A percentile compares a stretch with the other conserved stretches of the same genome.
These are phyloP conservation scores for Drosophila pseudotakahashii DNA, from an alignment of 2,888 invertebrate species.

Conservation along the genomic window DNA sequence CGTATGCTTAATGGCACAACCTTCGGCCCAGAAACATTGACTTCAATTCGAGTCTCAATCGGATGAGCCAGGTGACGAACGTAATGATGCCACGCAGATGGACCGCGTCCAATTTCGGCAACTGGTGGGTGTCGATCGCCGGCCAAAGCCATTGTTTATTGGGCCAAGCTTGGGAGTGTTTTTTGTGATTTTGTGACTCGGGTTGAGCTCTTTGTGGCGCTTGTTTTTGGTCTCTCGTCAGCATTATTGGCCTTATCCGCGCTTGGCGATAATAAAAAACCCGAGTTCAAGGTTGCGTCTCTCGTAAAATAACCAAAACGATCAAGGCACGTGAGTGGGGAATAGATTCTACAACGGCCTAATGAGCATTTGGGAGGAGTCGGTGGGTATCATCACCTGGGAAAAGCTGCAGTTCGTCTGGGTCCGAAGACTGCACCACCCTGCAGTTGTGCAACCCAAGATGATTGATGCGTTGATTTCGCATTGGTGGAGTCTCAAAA, in stretches of 20 bases:
- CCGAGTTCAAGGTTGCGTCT: constrained; percentile 68
- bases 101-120: constrained; percentile 49
- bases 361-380: background rate
- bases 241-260: constrained; percentile 70
- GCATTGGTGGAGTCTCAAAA: too few relatives aligned
- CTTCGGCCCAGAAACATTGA: constrained; percentile 58
- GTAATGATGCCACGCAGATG: constrained; percentile 58
- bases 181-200: constrained; percentile 23
- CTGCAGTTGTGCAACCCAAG: constrained; percentile 57
- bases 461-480: constrained; percentile 75
- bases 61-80: constrained; percentile 53
- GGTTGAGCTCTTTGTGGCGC: constrained; percentile 44
- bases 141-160: constrained; percentile 44
- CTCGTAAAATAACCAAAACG: constrained; percentile 46
- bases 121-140: constrained; percentile 64
- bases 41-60: constrained; percentile 38
- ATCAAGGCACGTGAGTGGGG: constrained; percentile 17
- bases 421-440: constrained; percentile 19
- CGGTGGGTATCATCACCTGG: background rate
- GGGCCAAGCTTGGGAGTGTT: constrained; percentile 52
- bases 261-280: constrained; percentile 45
- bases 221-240: constrained; percentile 63
- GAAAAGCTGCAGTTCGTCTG: constrained; percentile 14
- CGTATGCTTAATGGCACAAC: constrained; percentile 61
- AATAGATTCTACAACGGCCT: constrained; percentile 42